Base-by-base conservation (phyloP, 2,888 invertebrate genomes). In the Blastobasis lacticolella region DNA sequence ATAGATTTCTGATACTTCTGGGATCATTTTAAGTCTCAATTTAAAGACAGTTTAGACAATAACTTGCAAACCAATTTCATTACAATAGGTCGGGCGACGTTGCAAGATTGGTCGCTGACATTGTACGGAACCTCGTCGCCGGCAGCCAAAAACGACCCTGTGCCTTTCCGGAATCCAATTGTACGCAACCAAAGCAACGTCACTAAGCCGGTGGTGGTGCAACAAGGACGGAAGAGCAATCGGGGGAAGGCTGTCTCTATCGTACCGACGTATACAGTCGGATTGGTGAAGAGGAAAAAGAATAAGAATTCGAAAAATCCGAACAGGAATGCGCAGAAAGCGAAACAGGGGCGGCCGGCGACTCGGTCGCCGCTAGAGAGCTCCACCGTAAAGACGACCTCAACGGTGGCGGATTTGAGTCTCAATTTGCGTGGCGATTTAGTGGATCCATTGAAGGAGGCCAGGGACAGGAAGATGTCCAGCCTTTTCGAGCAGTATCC, bases 71-170 rank as follows among this genome's bases (percentile, higher is more conserved):
- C 23, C 23, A 23, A 23, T 23, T 23, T 23, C 23, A 23, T 23
- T 23, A 23, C 23, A 23, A 23, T 23, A 96, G 96, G 95, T 83
- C 93, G 95, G 78, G 96, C 96, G 55, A 93, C 94, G 59, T 91
- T 98, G 67, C 94, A 95, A 88, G 95, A 95, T 78, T 98, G 97
- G 98, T 95, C 96, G 57, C 90, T 98, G 77, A 94, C 96, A 73
- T 91, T 97, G 77, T 96, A 97, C 81, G 98, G 98, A 66, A 97
- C 97, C 54, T 93, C 90, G 56, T 88, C 83, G 57, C 88, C 90
- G 53, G 91, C 91, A 49, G 87, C 90, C 71, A 91, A 91, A 78
- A 90, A 89, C 68, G 93, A 92, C 74, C 91, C 91, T 10, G 81
- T 90, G 63, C 91, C 90, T 53, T 85, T 81, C 69, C 77, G 84